phyloP scores from a whole-genome alignment of 1,140 invertebrate genomes.

The Dermatophagoides farinae region DNA sequence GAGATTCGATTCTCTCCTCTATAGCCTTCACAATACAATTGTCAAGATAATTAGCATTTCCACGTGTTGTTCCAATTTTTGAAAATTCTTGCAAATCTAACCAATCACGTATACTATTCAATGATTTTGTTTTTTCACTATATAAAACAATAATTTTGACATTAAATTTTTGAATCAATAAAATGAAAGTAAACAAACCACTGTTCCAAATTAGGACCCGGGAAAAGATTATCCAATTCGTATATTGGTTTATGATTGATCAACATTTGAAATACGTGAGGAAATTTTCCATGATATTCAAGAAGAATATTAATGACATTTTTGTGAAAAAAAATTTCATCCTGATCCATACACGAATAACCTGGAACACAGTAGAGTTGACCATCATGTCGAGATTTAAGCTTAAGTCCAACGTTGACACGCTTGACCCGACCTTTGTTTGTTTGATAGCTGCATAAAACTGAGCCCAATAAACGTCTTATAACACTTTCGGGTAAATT shows the following conservation, averaged over 20 bases:
- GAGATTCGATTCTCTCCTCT: slow-evolving; percentile 33
- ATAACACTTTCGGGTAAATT: slow-evolving; percentile 45
- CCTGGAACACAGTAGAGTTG: slow-evolving; percentile 42
- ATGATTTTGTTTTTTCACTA: slow-evolving; percentile 20
- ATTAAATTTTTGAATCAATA: not conserved
- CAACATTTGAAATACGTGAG: slow-evolving; percentile 44
- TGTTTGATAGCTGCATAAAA: slow-evolving; percentile 34
- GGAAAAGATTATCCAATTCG: slow-evolving; percentile 43
- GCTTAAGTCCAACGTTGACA: slow-evolving; percentile 67
- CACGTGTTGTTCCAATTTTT: slow-evolving; percentile 35
- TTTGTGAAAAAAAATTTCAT: slow-evolving; percentile 56
- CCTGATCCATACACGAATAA: slow-evolving; percentile 47
- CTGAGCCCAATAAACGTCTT: slow-evolving; percentile 58
- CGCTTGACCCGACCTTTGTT: slow-evolving; percentile 28
- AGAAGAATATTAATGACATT: slow-evolving; percentile 46
- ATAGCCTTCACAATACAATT: slow-evolving; percentile 41
- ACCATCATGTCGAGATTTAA: slow-evolving; percentile 66
- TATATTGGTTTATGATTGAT: slow-evolving; percentile 33
- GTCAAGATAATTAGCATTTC: slow-evolving; percentile 46
- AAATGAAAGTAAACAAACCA: slow-evolving; percentile 4
- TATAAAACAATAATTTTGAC: slow-evolving; percentile 7
- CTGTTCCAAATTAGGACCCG: slow-evolving; percentile 23
- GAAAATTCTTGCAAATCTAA: slow-evolving; percentile 43
- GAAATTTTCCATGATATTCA: slow-evolving; percentile 46
- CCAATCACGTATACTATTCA: slow-evolving; percentile 43